A percentile compares a stretch with the other conserved stretches of the same genome.
Conservation (phyloP, 2,888 invertebrate species). For the Buathra laborator region DNA sequence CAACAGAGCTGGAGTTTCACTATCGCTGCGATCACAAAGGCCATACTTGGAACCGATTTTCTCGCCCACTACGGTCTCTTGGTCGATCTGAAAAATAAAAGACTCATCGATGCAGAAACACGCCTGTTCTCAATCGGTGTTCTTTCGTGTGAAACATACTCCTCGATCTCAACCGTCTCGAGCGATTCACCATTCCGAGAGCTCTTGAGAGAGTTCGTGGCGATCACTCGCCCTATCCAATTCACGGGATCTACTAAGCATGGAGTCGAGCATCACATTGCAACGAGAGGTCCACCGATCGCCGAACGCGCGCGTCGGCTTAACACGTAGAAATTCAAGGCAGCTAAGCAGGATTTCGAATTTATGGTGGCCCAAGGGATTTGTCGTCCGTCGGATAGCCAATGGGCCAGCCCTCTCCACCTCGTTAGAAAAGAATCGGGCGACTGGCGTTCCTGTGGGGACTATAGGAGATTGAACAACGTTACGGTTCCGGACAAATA, state of each 20-base stretch:
- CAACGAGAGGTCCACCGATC: conserved; percentile 78
- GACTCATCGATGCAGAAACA: too few relatives aligned
- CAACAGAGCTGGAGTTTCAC: conserved; percentile 48
- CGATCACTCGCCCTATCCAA: too few relatives aligned
- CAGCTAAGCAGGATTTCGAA: conserved; percentile 76
- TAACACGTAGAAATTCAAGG: conserved; percentile 73
- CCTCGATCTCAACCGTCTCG: too few relatives aligned
- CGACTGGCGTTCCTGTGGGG: conserved; percentile 81
- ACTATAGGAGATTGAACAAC: conserved; percentile 79
- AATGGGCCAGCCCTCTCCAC: conserved; percentile 80
- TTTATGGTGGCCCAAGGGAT: conserved; percentile 75
- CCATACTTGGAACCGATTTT: conserved; percentile 58
- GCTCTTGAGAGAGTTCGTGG: too few relatives aligned
- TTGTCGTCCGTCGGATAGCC: conserved; percentile 77
- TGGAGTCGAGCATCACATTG: conserved; percentile 71
- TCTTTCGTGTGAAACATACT: too few relatives aligned
- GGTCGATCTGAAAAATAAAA: conserved; percentile 10
- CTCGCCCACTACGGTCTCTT: conserved; percentile 36
- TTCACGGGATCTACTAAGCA: conserved; percentile 15
- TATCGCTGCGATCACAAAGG: conserved; percentile 55
- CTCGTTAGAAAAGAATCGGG: conserved; percentile 78
- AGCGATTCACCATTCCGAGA: too few relatives aligned
- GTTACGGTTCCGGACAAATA: conserved; percentile 75
- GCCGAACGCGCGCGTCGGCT: conserved; percentile 75
- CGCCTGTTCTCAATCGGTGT: too few relatives aligned